Percentiles rank a stretch among this genome's conserved stretches.
Conservation (phyloP, 2,797 vertebrate species). For the Heterohyrax brucei region DNA sequence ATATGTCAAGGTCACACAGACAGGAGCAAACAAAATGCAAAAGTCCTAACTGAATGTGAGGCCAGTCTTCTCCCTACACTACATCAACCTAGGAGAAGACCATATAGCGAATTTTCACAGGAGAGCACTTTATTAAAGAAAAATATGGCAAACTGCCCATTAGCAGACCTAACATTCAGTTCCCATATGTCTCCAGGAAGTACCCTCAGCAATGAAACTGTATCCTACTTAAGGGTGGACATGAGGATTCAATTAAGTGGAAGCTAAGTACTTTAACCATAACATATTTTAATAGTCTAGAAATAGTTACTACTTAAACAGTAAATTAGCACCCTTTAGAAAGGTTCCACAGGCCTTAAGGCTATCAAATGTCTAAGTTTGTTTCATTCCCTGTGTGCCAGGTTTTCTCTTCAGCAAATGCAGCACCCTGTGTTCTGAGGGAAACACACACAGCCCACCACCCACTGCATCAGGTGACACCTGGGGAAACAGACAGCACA, state of each 20-base stretch:
- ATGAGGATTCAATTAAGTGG: not conserved
- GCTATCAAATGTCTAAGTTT: not conserved
- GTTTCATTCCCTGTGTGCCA: not conserved
- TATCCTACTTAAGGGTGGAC: not conserved
- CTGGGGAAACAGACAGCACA: too few relatives aligned
- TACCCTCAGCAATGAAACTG: not conserved
- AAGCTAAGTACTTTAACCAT: not conserved
- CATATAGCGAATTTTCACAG: not conserved
- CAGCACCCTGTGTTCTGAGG: not conserved
- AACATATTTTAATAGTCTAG: not conserved
- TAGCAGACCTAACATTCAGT: not conserved
- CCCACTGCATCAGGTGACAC: not conserved
- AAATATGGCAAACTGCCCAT: not conserved
- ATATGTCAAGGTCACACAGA: constrained; percentile 17
- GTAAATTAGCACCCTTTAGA: not conserved
- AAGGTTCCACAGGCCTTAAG: not conserved
- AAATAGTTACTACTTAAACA: not conserved
- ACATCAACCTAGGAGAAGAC: not conserved
- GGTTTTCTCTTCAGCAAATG: not conserved
- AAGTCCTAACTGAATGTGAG: not conserved
- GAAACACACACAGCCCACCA: not conserved
- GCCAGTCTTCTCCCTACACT: not conserved
- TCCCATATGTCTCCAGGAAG: not conserved
- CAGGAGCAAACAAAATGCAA: not conserved
- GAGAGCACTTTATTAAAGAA: not conserved